Evolutionary conservation across 2,888 invertebrate species (phyloP), one percentile per base, ranked within the genome.

Genomic region (Eupithecia tripunctaria): DNA sequence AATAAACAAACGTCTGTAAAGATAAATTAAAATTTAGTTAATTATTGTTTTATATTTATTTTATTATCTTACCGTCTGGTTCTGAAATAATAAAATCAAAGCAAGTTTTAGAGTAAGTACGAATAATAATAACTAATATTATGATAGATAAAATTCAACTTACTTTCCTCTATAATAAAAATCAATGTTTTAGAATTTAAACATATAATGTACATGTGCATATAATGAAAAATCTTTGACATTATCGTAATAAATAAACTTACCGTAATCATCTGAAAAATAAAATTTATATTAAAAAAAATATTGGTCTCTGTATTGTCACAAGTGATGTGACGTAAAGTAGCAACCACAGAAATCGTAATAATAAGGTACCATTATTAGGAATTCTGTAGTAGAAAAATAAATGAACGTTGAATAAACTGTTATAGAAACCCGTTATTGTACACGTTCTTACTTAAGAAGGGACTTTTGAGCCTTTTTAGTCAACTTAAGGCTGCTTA

Each of bases 191-290:
- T 10, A 51, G 10, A 51, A 1, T 51, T 21, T 21, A 1, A 21
- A n/a, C n/a, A n/a, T n/a, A n/a, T n/a, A n/a, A n/a, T n/a, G n/a
- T n/a, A n/a, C n/a, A n/a, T n/a, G n/a, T n/a, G n/a, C n/a, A n/a
- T n/a, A 8, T 15, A 6, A 7, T 47, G 38, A 38, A 47, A 7
- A n/a, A 47, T 1, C n/a, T 47, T 47, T 1, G n/a, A n/a, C n/a
- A 7, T 15, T 47, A n/a, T 7, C 18, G n/a, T n/a, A n/a, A 18
- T 47, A 38, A 25, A 36, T 47, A 7, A 25, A 76, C 81, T 83
- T 80, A 87, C 87, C 79, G 63, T 86, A 82, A 63, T 85, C 82
- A 75, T 69, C 84, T 86, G 82, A 25, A 82, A 79, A 67, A 64
- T 63, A 69, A 60, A 47, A 6, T 12, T 2, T 60, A 1, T 27